Base-by-base conservation (phyloP, 2,797 vertebrate species). In the Molothrus ater region DNA sequence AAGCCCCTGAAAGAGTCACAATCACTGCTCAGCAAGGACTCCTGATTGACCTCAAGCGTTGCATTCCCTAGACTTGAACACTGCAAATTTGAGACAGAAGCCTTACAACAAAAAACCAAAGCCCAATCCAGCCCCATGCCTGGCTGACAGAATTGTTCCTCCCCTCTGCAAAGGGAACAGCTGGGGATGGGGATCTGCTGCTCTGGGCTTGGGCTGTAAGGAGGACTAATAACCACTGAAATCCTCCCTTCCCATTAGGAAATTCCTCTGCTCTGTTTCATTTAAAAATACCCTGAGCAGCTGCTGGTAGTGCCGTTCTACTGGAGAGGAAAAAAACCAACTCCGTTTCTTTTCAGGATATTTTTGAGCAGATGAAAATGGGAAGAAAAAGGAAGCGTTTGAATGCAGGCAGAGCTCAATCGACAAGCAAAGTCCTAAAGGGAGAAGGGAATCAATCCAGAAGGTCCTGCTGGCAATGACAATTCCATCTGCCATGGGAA, bases 51-150 rank as follows among this genome's bases (percentile, higher is more conserved):
- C 80, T 28, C 47, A 63, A 50, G 28, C 45, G 22, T 3, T 64
- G 26, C 40, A 60, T 43, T 48, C 42, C 45, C 43, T 48, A 13
- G 19, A 18, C 28, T 2, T 29, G 17, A 72, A 25, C 18, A 6
- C 6, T 56, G 47, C 24, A 34, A 28, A 56, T 50, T 32, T 18
- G 24, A 74, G 65, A 48, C 20, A 38, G 22, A 43, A 51, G 2
- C 3, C n/a, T 63, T 34, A 7, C 9, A 21, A 9, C 4, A 15
- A 6, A 32, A 45, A 61, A 2, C 1, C 14, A 40, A 56, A 19
- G 7, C n/a, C 26, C 17, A 31, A 2, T 5, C 4, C 25, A 29
- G 3, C 1, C 1, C 21, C 0, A 36, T 9, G 36, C 36, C 36
- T 36, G 36, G 36, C 36, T 36, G 36, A 36, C 36, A n/a, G 26